Evolutionary conservation across 1,140 invertebrate species (phyloP).

Genomic region (Drosophila prosaltans): DNA sequence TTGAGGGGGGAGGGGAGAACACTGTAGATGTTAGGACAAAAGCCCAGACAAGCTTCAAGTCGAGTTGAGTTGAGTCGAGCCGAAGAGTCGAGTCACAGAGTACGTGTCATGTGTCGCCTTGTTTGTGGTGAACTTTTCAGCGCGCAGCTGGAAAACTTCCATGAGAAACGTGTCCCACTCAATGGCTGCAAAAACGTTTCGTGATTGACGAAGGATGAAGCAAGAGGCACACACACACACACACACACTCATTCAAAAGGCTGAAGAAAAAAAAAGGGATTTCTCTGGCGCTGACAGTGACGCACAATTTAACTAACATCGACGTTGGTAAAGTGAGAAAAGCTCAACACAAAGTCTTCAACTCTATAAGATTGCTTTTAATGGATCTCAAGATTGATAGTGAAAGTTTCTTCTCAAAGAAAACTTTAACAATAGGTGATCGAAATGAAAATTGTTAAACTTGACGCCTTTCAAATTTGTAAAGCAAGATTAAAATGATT

Average conservation of each 20-base stretch:
- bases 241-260: constrained; percentile 16
- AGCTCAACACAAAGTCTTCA: background rate
- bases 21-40: background rate
- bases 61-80: background rate
- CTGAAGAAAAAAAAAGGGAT: constrained; percentile 57
- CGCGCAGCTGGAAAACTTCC: constrained; percentile 69
- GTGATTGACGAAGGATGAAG: constrained; percentile 64
- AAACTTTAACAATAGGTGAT: background rate
- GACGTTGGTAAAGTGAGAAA: constrained; percentile 13
- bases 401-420: background rate
- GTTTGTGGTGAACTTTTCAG: constrained; percentile 72
- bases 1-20: background rate
- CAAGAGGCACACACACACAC: constrained; percentile 1
- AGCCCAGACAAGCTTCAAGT: constrained; percentile 14
- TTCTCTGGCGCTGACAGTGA: constrained; percentile 68
- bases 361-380: constrained; percentile 4
- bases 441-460: background rate
- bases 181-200: constrained; percentile 49
- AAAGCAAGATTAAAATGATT: too few relatives aligned
- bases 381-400: background rate
- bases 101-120: constrained; percentile 76
- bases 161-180: constrained; percentile 70
- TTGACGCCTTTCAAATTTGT: too few relatives aligned
- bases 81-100: constrained; percentile 40
- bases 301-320: constrained; percentile 67